phyloP scores from a whole-genome alignment of 35 echinoderm and acorn worm genomes.

The Patiria miniata region DNA sequence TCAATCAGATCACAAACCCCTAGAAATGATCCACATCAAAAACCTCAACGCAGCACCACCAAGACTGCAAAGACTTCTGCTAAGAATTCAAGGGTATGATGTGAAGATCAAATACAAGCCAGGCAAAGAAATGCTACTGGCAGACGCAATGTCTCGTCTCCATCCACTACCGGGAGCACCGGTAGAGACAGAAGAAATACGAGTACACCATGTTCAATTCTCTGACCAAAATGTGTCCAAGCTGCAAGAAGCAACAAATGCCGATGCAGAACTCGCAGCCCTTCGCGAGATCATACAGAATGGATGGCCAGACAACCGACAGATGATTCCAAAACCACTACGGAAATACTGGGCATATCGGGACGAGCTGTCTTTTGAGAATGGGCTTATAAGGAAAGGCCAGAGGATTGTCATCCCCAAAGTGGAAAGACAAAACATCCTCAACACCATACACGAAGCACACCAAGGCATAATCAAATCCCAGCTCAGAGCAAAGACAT shows the following conservation, averaged over 20 bases:
- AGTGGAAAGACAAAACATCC: neutral
- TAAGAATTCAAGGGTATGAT: constrained; percentile 53
- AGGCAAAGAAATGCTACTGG: constrained; percentile 39
- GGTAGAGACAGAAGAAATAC: neutral
- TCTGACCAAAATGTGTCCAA: neutral
- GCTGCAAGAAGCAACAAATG: neutral
- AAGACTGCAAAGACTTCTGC: constrained; percentile 59
- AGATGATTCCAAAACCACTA: neutral
- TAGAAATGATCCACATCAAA: constrained; percentile 56
- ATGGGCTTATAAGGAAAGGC: constrained; percentile 16
- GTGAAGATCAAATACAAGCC: constrained; percentile 35
- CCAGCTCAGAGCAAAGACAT: constrained; percentile 31
- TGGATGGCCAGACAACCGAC: constrained; percentile 22
- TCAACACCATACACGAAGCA: constrained; percentile 46
- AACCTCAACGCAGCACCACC: constrained; percentile 29
- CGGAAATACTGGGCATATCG: constrained; percentile 45
- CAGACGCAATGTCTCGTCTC: constrained; percentile 42
- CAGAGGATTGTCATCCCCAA: constrained; percentile 29
- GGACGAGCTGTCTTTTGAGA: constrained; percentile 49
- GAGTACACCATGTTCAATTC: constrained; percentile 12
- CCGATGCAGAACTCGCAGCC: constrained; percentile 31
- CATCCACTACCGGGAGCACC: constrained; percentile 8
- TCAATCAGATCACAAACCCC: constrained; percentile 57
- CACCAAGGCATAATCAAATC: constrained; percentile 53
- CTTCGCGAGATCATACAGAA: constrained; percentile 14